phyloP scores from a whole-genome alignment of 2,888 invertebrate genomes.

The Eristalis arbustorum region DNA sequence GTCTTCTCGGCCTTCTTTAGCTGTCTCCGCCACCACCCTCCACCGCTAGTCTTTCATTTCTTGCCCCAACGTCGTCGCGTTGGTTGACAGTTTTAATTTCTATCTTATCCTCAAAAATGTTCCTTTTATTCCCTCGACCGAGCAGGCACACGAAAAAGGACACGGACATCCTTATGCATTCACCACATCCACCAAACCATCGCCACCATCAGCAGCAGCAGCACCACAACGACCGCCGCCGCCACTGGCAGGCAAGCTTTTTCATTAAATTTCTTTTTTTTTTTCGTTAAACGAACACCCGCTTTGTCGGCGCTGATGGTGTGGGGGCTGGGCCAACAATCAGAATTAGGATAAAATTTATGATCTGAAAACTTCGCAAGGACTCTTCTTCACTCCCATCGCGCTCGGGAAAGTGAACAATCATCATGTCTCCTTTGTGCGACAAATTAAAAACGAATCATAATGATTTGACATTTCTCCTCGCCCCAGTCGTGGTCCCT shows the following conservation, averaged over 20 bases:
- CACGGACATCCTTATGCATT: slow-evolving; percentile 35
- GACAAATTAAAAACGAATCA: slow-evolving; percentile 67
- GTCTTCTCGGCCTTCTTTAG: slow-evolving; percentile 40
- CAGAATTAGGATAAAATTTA: slow-evolving; percentile 63
- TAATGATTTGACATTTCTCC: slow-evolving; percentile 53
- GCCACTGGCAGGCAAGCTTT: neutral
- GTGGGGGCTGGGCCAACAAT: slow-evolving; percentile 18
- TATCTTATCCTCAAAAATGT: slow-evolving; percentile 47
- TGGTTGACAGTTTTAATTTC: slow-evolving; percentile 58
- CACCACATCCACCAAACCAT: slow-evolving; percentile 31
- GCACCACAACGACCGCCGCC: neutral
- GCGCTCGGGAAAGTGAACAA: slow-evolving; percentile 39
- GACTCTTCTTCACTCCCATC: slow-evolving; percentile 5
- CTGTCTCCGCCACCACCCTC: neutral
- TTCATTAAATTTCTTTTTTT: slow-evolving; percentile 27
- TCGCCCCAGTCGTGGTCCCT: neutral
- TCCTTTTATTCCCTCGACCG: slow-evolving; percentile 9
- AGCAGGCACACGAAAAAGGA: neutral
- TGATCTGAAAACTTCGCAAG: slow-evolving; percentile 53
- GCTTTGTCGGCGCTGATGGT: neutral
- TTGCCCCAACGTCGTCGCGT: neutral
- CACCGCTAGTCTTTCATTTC: neutral
- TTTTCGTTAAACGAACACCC: slow-evolving; percentile 3
- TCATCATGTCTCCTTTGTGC: slow-evolving; percentile 45
- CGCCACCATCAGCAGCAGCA: neutral